Evolutionary conservation across 2,113 vertebrate genomes (phyloP), one percentile per base, ranked within the genome.

Genomic region (Thalassarche chlororhynchos): DNA sequence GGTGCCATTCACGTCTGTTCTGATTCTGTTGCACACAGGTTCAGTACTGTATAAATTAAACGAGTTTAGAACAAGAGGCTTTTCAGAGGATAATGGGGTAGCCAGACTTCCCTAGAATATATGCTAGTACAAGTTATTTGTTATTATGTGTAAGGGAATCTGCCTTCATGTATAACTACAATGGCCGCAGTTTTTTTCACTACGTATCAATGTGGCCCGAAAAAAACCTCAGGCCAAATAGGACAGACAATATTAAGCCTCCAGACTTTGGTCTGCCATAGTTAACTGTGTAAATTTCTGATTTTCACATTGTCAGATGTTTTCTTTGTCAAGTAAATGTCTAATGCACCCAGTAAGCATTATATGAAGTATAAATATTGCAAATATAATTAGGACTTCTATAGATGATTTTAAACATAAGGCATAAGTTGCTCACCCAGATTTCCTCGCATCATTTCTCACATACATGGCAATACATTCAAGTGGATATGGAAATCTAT

Each of bases 161-260:
- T 72, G 34, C 17, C 38, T 64, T 82, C 28, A 26, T 12, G 2
- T 65, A 8, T 31, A 88, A 25, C 14, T 72, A 18, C 25, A 46
- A 11, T 25, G 36, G 32, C 24, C 58, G 77, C 5, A 4, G 10
- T n/a, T 54, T 64, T 77, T 90, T 72, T 44, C n/a, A 51, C 4
- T 44, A 1, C 0, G 0, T 19, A 54, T 46, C 20, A 18, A 1
- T 15, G 36, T 38, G 28, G 20, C 34, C 68, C 3, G 3, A 64
- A 9, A 20, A 76, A 64, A 71, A 51, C 32, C 32, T 91, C 24
- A n/a, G 61, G 18, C 23, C 9, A 49, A 87, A 79, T 8, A 51
- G 17, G 15, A 70, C n/a, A 84, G 54, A 47, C 6, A 79, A 13
- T 32, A 58, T 49, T 32, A 85, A 74, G 9, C 28, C 20, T 89